Evolutionary conservation across 2,888 invertebrate species (phyloP).

Genomic region (Formica aserva): DNA sequence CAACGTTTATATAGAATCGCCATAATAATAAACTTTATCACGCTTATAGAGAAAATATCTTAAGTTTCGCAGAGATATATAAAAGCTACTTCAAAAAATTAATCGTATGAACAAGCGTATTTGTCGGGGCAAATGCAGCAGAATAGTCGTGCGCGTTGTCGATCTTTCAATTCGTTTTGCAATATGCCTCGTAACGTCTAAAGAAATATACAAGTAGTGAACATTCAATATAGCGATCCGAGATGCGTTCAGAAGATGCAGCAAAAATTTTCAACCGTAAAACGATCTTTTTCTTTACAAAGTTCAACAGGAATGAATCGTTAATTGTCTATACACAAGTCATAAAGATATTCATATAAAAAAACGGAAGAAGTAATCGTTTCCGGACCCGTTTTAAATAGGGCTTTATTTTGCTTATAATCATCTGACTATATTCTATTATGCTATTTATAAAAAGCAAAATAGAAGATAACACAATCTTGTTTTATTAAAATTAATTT

Average conservation of each 20-base stretch:
- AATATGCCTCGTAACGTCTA: neutral
- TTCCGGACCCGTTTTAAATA: neutral
- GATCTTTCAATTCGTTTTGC: conserved; percentile 1
- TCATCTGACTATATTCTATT: neutral
- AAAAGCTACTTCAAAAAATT: neutral
- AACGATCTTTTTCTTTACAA: conserved; percentile 12
- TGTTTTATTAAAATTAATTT: neutral
- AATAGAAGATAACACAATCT: neutral
- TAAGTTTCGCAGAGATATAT: neutral
- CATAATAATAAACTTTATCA: neutral
- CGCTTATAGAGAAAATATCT: neutral
- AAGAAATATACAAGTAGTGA: neutral
- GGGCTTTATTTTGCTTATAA: neutral
- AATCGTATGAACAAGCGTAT: neutral
- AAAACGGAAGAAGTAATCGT: neutral
- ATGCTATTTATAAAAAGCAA: neutral
- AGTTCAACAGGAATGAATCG: neutral
- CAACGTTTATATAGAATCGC: neutral
- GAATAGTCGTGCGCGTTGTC: neutral
- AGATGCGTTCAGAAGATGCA: neutral
- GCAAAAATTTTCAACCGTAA: neutral
- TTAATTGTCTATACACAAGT: conserved; percentile 13
- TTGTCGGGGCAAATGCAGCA: neutral
- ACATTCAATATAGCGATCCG: neutral
- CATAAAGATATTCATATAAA: neutral